phyloP scores from a whole-genome alignment of 2,888 invertebrate genomes.

The Plebejus anna region DNA sequence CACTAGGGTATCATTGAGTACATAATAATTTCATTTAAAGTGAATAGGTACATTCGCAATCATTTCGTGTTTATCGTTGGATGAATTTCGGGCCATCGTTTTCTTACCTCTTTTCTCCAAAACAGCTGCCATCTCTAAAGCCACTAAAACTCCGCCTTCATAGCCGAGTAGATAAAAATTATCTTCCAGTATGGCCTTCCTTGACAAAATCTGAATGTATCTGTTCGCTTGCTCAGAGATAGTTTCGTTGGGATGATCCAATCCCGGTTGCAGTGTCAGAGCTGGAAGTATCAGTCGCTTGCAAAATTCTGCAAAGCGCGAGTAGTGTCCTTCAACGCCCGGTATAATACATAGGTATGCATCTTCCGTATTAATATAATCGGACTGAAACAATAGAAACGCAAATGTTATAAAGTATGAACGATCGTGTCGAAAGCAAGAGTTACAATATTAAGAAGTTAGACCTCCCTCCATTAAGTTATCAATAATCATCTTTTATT shows the following conservation, averaged over 20 bases:
- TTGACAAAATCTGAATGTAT: slow-evolving; percentile 44
- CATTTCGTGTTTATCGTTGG: too few relatives aligned
- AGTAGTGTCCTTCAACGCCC: slow-evolving; percentile 51
- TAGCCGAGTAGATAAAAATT: slow-evolving; percentile 55
- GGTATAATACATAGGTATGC: slow-evolving; percentile 51
- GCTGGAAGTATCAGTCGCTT: slow-evolving; percentile 52
- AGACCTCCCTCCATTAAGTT: too few relatives aligned
- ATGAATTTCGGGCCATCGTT: too few relatives aligned
- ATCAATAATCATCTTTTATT: too few relatives aligned
- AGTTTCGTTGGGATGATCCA: slow-evolving; percentile 47
- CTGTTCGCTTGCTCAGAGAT: slow-evolving; percentile 45
- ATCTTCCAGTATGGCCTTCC: slow-evolving; percentile 33
- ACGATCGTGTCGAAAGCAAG: not conserved
- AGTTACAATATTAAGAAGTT: too few relatives aligned
- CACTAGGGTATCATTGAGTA: too few relatives aligned
- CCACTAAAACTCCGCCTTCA: slow-evolving; percentile 51
- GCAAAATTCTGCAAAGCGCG: slow-evolving; percentile 46
- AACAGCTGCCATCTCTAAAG: slow-evolving; percentile 55
- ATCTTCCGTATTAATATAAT: slow-evolving; percentile 29
- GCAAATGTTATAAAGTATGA: not conserved
- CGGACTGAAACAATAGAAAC: not conserved
- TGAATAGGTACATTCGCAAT: too few relatives aligned
- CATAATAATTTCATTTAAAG: too few relatives aligned
- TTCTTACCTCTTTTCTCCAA: slow-evolving; percentile 51
- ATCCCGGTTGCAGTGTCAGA: slow-evolving; percentile 49